Base-by-base conservation (phyloP, 2,113 vertebrate species). In the Elaphurus davidianus region DNA sequence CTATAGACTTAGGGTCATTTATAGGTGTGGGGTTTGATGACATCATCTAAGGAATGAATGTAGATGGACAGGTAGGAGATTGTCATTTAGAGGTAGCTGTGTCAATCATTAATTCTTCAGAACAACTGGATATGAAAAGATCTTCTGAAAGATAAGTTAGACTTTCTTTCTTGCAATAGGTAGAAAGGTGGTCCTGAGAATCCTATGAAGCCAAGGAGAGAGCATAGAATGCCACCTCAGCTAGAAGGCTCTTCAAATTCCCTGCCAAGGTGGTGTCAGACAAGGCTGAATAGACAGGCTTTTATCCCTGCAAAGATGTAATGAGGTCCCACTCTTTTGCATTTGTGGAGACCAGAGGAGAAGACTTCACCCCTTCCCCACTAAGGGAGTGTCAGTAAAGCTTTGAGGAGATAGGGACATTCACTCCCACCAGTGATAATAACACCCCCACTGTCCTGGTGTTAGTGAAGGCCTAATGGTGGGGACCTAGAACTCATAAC, bases 111-210 rank as follows among this genome's bases (percentile, higher is more conserved):
- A 95, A 76, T 17, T 55, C 12, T 43, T 82, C 11, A 54, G 28
- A 79, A 88, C 16, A 95, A 59, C 25, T 87, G 9, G 33, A 71
- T 54, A 54, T 55, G 43, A 86, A 95, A 89, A 14, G 17, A 71
- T 7, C 1, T 83, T 43, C 30, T 55, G 17, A 64, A 84, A 88
- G 30, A 27, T 54, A 96, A 74, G 79, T n/a, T 33, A 36, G 17
- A 59, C 60, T 8, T 7, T 30, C 4, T 55, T 83, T 92, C 52
- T 90, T 27, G 43, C 55, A 7, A 21, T 57, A 13, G 11, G 9
- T 71, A 62, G 13, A 47, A 62, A 10, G 17, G 12, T 55, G 40
- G 1, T 16, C 8, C 43, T 23, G 54, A 7, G 45, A 60, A 47
- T 14, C 15, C 9, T 21, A 5, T 40, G n/a, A 36, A 43, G 50